Conservation (phyloP, 2,113 vertebrate genomes). For the Rhadina sibilatrix region DNA sequence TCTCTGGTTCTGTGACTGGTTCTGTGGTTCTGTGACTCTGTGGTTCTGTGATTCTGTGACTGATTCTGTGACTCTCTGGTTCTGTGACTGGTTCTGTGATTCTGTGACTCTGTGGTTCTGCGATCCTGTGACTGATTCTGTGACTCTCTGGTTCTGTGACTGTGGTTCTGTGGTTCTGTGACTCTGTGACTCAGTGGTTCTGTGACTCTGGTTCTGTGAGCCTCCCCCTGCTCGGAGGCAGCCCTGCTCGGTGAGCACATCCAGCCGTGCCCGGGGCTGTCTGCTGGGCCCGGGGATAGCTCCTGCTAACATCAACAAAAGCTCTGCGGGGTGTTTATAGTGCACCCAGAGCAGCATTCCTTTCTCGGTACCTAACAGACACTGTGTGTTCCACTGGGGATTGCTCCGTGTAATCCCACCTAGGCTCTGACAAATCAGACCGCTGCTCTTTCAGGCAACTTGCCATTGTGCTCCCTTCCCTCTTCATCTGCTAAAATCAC, state of each 20-base stretch:
- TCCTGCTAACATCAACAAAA: constrained; percentile 13
- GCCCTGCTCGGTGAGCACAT: accelerated
- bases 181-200: no score
- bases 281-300: background rate
- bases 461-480: background rate
- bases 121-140: accelerated
- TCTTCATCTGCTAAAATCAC: background rate
- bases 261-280: background rate
- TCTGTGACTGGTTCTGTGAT: accelerated
- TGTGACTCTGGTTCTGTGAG: background rate
- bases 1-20: accelerated
- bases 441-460: background rate
- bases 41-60: no score
- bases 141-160: background rate
- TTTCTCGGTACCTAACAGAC: background rate
- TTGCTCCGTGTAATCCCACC: background rate
- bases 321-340: background rate
- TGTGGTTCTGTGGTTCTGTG: background rate
- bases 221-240: background rate
- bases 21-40: accelerated
- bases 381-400: background rate
- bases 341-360: background rate
- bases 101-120: background rate
- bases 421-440: background rate
- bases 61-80: accelerated